phyloP scores from a whole-genome alignment of 2,113 vertebrate species.

The Glaucidium brasilianum region DNA sequence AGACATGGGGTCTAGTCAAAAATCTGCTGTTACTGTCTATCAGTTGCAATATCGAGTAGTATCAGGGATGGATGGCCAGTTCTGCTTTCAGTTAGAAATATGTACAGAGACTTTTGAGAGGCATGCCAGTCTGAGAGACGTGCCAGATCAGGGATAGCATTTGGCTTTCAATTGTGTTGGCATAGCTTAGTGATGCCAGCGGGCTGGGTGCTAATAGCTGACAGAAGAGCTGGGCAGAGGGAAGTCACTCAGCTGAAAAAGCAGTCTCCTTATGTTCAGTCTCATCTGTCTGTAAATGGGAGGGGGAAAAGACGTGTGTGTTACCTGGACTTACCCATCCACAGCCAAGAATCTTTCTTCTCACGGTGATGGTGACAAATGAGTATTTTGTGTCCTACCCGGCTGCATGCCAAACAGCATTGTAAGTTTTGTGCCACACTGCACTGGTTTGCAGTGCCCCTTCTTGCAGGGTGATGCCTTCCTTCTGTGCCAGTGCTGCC shows the following conservation, averaged over 20 bases:
- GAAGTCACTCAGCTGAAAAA: background rate
- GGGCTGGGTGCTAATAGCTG: background rate
- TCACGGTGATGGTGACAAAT: background rate
- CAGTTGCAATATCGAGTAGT: background rate
- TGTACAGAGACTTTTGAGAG: background rate
- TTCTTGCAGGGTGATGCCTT: background rate
- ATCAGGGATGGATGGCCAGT: background rate
- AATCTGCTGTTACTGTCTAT: rapidly evolving
- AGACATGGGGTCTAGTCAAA: background rate
- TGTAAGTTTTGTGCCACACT: background rate
- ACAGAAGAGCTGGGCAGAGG: background rate
- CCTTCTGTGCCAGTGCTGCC: background rate
- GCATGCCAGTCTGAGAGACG: background rate
- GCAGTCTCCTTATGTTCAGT: background rate
- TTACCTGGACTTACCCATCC: background rate
- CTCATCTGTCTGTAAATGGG: background rate
- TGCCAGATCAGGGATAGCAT: background rate
- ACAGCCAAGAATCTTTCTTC: background rate
- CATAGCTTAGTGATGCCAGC: background rate
- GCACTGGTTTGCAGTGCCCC: background rate
- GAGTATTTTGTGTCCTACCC: background rate
- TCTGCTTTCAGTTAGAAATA: background rate
- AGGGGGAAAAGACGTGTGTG: background rate
- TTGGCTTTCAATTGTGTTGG: background rate
- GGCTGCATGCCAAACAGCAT: rapidly evolving